Evolutionary conservation across 2,888 invertebrate genomes (phyloP).

Genomic region (Macaria notata): DNA sequence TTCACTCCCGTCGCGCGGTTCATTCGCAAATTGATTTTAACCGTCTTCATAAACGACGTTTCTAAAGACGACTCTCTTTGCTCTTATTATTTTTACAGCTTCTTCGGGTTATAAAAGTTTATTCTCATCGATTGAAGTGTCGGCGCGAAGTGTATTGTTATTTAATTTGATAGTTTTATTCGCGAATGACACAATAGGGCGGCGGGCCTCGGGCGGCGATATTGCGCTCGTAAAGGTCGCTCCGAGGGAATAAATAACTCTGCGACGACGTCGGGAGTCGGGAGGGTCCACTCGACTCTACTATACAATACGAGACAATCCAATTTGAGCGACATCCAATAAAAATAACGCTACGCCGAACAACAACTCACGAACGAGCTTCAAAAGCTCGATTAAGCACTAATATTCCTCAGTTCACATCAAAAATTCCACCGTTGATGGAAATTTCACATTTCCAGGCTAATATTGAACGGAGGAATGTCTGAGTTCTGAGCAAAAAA

Average conservation of each 20-base stretch:
- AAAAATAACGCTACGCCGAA: constrained; percentile 23
- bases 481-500: constrained; percentile 21
- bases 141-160: constrained; percentile 40
- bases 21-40: constrained; percentile 24
- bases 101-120: constrained; percentile 10
- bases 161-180: constrained; percentile 61
- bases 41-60: constrained; percentile 24
- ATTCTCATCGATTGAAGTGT: constrained; percentile 14
- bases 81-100: constrained; percentile 8
- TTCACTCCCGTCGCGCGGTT: constrained; percentile 19
- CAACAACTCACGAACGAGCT: constrained; percentile 10
- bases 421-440: constrained; percentile 2
- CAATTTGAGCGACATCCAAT: constrained; percentile 35
- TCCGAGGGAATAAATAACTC: constrained; percentile 67
- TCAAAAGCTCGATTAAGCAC: constrained; percentile 13
- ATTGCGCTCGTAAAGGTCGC: constrained; percentile 68
- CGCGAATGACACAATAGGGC: constrained; percentile 32
- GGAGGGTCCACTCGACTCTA: constrained; percentile 30
- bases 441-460: constrained; percentile 12
- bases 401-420: constrained; percentile 10
- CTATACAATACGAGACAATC: constrained; percentile 32
- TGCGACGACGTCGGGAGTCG: constrained; percentile 24
- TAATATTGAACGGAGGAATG: constrained; percentile 26
- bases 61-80: constrained; percentile 1
- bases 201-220: constrained; percentile 53